A percentile compares a stretch with the other conserved stretches of the same genome.
These are phyloP conservation scores for Alsophila aescularia DNA, from an alignment of 2,888 invertebrate genomes.

Conservation along the genomic window DNA sequence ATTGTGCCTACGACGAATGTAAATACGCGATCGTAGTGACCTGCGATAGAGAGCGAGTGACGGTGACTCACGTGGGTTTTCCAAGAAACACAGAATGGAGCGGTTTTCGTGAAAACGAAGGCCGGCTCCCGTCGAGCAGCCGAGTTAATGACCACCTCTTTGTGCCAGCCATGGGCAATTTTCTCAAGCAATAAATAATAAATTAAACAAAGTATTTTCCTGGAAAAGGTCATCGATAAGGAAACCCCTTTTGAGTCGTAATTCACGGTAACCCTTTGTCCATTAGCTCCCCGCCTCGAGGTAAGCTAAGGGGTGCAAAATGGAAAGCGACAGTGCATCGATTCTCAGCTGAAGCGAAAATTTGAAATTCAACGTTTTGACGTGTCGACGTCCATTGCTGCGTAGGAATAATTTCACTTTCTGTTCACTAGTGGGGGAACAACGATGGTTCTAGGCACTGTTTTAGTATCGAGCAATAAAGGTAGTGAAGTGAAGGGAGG, in stretches of 20 bases:
- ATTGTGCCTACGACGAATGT: conserved; percentile 77
- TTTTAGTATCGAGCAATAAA: conserved; percentile 56
- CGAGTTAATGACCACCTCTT: conserved; percentile 51
- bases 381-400: conserved; percentile 25
- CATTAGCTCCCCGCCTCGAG: conserved; percentile 40
- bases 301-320: conserved; percentile 52
- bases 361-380: conserved; percentile 6
- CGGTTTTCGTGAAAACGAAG: conserved; percentile 81
- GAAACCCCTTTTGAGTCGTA: conserved; percentile 26
- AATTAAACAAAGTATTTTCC: conserved; percentile 32
- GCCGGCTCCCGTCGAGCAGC: conserved; percentile 56
- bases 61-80: conserved; percentile 82
- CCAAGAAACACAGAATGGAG: conserved; percentile 73
- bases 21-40: conserved; percentile 79
- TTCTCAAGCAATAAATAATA: conserved; percentile 44
- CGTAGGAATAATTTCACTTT: conserved; percentile 42
- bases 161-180: conserved; percentile 46
- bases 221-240: conserved; percentile 40
- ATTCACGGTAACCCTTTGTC: conserved; percentile 48
- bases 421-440: conserved; percentile 30
- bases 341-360: conserved; percentile 37
- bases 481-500: conserved; percentile 75
- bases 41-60: conserved; percentile 72
- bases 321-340: conserved; percentile 60
- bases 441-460: conserved; percentile 48